Conservation (phyloP, 2,888 invertebrate species). For the Dastarcus helophoroides region DNA sequence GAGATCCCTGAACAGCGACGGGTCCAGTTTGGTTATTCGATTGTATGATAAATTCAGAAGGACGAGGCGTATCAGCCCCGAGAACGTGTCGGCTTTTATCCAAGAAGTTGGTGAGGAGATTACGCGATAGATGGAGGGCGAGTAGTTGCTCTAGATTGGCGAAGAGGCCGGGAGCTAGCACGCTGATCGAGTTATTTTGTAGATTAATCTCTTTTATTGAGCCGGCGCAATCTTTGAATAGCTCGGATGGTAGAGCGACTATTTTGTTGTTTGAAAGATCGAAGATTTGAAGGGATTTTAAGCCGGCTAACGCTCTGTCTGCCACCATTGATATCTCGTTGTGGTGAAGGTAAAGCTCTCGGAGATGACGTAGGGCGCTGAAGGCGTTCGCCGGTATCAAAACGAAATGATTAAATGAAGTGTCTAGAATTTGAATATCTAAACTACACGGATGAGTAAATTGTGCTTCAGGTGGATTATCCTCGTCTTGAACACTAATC, state of each 20-base stretch:
- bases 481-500: constrained; percentile 49
- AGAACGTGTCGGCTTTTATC: constrained; percentile 76
- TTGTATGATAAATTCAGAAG: constrained; percentile 79
- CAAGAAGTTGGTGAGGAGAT: constrained; percentile 75
- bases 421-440: constrained; percentile 72
- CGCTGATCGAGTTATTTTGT: constrained; percentile 83
- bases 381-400: constrained; percentile 74
- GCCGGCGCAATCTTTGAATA: constrained; percentile 68
- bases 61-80: constrained; percentile 78
- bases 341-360: constrained; percentile 71
- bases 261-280: constrained; percentile 87
- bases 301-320: constrained; percentile 68
- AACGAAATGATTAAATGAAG: constrained; percentile 76
- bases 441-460: constrained; percentile 52
- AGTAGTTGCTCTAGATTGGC: constrained; percentile 73
- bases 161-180: constrained; percentile 74
- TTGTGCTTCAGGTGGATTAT: constrained; percentile 33
- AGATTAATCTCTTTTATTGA: constrained; percentile 80
- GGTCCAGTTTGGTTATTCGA: constrained; percentile 66
- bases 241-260: constrained; percentile 71
- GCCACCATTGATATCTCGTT: constrained; percentile 84
- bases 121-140: constrained; percentile 73
- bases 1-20: constrained; percentile 72
- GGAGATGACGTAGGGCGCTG: constrained; percentile 63
- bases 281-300: constrained; percentile 71